Evolutionary conservation across 2,888 invertebrate species (phyloP).

Genomic region (Rosalia funebris): DNA sequence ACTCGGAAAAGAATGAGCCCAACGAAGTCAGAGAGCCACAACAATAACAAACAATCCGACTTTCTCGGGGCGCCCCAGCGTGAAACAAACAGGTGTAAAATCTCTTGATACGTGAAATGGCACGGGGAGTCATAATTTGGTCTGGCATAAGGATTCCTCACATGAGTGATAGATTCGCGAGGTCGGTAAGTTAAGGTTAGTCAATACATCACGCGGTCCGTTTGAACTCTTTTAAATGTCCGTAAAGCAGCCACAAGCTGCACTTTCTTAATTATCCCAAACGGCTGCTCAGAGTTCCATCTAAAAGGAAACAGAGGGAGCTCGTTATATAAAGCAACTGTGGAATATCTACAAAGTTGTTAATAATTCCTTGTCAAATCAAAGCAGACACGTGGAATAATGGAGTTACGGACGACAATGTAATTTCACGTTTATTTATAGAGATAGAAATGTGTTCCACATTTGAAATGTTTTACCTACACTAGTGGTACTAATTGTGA

Average conservation of each 20-base stretch:
- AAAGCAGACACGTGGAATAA: constrained; percentile 23
- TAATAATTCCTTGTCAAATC: constrained; percentile 29
- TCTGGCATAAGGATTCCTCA: constrained; percentile 22
- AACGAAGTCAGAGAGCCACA: not conserved
- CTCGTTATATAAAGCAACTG: constrained; percentile 33
- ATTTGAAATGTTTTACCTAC: no score
- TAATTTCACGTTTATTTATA: no score
- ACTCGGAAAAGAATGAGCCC: constrained; percentile 10
- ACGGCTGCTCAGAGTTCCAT: constrained; percentile 37
- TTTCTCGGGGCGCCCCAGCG: not conserved
- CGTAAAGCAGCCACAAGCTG: constrained; percentile 38
- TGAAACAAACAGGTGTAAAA: not conserved
- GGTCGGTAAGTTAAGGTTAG: constrained; percentile 39
- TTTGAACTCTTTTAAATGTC: constrained; percentile 44
- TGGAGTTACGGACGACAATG: constrained; percentile 8
- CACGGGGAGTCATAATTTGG: constrained; percentile 7
- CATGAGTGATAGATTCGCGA: constrained; percentile 45
- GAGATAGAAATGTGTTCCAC: no score
- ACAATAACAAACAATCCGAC: not conserved
- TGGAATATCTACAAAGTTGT: constrained; percentile 30
- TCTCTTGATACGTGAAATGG: not conserved
- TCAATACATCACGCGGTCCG: constrained; percentile 44
- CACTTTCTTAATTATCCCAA: constrained; percentile 45
- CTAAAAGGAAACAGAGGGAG: constrained; percentile 23
- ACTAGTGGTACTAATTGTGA: no score